Evolutionary conservation across 2,888 invertebrate species (phyloP).

Genomic region (Acronicta psi): DNA sequence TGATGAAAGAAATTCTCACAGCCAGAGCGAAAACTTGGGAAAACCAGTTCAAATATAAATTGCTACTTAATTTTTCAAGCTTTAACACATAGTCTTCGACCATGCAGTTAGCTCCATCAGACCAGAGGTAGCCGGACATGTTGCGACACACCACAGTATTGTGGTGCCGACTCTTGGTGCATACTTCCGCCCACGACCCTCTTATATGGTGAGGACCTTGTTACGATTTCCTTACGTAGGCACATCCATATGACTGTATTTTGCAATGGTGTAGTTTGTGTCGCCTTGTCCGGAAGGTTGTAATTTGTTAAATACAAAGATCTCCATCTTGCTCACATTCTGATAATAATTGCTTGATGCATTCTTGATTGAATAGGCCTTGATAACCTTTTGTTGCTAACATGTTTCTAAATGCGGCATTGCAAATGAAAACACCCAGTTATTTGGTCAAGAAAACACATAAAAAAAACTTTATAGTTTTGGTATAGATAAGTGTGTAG

Average conservation of each 20-base stretch:
- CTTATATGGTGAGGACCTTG: conserved; percentile 81
- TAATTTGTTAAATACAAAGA: conserved; percentile 69
- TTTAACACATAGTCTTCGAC: conserved; percentile 21
- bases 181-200: conserved; percentile 81
- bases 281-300: conserved; percentile 69
- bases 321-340: conserved; percentile 59
- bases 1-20: conserved; percentile 47
- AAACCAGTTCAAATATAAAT: conserved; percentile 36
- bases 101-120: conserved; percentile 37
- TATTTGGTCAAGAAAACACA: conserved; percentile 25
- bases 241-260: conserved; percentile 67
- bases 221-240: conserved; percentile 72
- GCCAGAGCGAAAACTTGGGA: conserved; percentile 27
- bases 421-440: conserved; percentile 37
- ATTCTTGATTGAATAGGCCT: conserved; percentile 75
- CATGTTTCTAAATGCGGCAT: conserved; percentile 43
- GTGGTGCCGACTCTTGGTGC: conserved; percentile 63
- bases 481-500: conserved; percentile 42
- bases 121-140: conserved; percentile 55
- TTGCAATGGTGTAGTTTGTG: conserved; percentile 67
- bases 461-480: conserved; percentile 30
- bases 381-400: conserved; percentile 60
- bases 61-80: conserved; percentile 11
- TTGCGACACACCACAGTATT: conserved; percentile 62
- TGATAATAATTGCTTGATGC: conserved; percentile 68